Conservation (phyloP, 2,888 invertebrate genomes). For the Sepioteuthis lessoniana region DNA sequence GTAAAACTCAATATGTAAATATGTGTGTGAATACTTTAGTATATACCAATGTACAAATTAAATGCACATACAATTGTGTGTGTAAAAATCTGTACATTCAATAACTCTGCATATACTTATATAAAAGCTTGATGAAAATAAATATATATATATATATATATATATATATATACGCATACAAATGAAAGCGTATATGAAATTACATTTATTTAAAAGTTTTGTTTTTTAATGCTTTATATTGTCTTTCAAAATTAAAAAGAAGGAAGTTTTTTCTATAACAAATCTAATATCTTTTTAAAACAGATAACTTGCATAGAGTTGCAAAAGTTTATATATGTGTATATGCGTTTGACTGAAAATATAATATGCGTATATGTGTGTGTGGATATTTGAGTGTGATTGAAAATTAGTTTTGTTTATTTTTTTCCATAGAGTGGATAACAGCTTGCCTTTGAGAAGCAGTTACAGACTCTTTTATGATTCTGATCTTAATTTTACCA, state of each 20-base stretch:
- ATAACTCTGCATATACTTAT: neutral
- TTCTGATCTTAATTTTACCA: conserved; percentile 12
- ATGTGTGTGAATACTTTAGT: neutral
- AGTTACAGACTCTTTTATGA: conserved; percentile 20
- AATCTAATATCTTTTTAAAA: neutral
- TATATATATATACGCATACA: neutral
- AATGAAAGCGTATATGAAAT: neutral
- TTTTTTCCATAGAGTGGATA: neutral
- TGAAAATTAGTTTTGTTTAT: neutral
- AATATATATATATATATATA: neutral
- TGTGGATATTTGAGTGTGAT: neutral
- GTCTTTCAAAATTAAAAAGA: neutral
- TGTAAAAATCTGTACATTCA: neutral
- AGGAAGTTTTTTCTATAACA: neutral
- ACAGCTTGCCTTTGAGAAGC: neutral
- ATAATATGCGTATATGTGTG: neutral
- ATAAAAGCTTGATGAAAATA: neutral
- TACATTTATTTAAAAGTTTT: neutral
- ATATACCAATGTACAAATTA: neutral
- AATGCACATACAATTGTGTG: neutral
- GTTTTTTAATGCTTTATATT: conserved; percentile 6
- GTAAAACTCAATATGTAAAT: neutral
- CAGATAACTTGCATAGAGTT: neutral
- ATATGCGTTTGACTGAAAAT: neutral
- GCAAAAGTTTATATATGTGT: neutral